Percentiles rank a stretch among this genome's conserved stretches.
Conservation (phyloP, 2,797 vertebrate species). For the Melanotaenia maccullochi region DNA sequence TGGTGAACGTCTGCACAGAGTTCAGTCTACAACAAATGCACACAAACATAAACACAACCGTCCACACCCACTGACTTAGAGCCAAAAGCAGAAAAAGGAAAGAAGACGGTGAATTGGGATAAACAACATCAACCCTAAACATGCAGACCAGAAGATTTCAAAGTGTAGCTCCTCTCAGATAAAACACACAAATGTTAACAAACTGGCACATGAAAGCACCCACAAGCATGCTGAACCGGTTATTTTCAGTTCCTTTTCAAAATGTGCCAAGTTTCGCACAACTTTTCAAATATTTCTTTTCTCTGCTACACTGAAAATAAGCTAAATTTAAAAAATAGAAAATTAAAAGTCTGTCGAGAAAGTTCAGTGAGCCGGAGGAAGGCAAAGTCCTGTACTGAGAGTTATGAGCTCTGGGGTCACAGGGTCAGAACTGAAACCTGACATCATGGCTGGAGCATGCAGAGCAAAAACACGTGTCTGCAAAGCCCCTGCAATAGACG, state of each 20-base stretch:
- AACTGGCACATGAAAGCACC: background rate
- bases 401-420: conserved; percentile 63
- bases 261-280: background rate
- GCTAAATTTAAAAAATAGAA: background rate
- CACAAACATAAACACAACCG: conserved; percentile 20
- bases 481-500: conserved; percentile 48
- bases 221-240: background rate
- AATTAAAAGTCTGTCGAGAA: conserved; percentile 22
- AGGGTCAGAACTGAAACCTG: conserved; percentile 66
- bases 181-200: background rate
- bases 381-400: conserved; percentile 45
- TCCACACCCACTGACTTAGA: conserved; percentile 29
- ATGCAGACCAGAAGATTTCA: background rate
- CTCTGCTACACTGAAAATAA: background rate
- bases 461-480: conserved; percentile 62
- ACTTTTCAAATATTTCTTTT: background rate
- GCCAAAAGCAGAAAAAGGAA: background rate
- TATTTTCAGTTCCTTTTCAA: background rate
- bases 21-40: conserved; percentile 32
- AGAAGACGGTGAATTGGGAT: background rate
- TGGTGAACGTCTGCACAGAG: conserved; percentile 21
- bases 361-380: conserved; percentile 15
- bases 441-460: conserved; percentile 72
- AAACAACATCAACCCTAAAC: background rate
- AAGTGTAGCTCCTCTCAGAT: background rate